A percentile compares a stretch with the other conserved stretches of the same genome.
These are phyloP conservation scores for Gymnothorax reevesii DNA, from an alignment of 2,797 vertebrate species.

Conservation along the genomic window DNA sequence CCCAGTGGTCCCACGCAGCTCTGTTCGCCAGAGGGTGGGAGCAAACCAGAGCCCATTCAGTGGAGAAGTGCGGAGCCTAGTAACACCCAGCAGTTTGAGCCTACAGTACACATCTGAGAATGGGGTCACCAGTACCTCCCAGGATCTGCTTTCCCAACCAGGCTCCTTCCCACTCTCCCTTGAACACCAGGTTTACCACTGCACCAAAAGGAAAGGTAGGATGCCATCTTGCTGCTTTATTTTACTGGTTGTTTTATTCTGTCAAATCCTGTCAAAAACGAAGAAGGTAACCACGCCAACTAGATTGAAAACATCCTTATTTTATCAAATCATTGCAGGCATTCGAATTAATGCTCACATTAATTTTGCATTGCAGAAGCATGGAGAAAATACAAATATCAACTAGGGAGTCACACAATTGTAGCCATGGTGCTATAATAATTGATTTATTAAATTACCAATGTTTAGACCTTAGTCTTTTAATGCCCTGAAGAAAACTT, in stretches of 20 bases:
- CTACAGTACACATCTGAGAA: slow-evolving; percentile 90
- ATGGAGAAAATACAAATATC: too few species aligned
- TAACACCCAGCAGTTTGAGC: slow-evolving; percentile 76
- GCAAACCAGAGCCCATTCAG: slow-evolving; percentile 84
- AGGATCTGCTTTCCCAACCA: slow-evolving; percentile 76
- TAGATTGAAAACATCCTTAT: background rate
- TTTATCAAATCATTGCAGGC: background rate
- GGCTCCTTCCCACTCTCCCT: slow-evolving; percentile 81
- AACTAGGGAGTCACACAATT: too few species aligned
- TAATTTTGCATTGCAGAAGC: background rate
- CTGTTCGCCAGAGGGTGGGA: slow-evolving; percentile 83
- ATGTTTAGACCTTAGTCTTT: too few species aligned
- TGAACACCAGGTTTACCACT: slow-evolving; percentile 81
- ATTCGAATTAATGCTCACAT: background rate
- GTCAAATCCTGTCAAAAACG: background rate
- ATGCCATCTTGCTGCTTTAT: background rate
- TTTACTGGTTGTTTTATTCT: background rate
- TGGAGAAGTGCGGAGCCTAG: slow-evolving; percentile 75
- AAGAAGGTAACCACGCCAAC: background rate
- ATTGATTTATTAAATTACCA: too few species aligned
- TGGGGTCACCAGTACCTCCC: slow-evolving; percentile 77
- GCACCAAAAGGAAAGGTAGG: slow-evolving; percentile 91
- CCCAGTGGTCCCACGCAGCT: slow-evolving; percentile 91
- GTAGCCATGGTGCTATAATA: too few species aligned
- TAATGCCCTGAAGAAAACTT: too few species aligned